Evolutionary conservation across 1,140 invertebrate genomes (phyloP).

Genomic region (Pachypsylla venusta): DNA sequence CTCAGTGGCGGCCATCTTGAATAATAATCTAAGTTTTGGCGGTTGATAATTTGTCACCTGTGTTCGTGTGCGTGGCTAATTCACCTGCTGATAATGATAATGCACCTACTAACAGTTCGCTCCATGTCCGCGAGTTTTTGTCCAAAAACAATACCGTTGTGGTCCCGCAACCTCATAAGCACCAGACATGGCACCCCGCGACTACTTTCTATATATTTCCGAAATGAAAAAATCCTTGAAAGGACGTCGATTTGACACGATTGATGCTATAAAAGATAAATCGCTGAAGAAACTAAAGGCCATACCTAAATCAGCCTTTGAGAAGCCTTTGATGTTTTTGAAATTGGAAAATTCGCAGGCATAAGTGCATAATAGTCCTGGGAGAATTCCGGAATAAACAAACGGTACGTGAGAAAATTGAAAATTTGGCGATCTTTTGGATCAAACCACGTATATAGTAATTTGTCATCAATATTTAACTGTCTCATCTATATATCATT

Average conservation of each 20-base stretch:
- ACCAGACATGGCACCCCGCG: neutral
- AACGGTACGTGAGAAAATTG: too few relatives aligned
- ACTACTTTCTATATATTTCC: conserved; percentile 7
- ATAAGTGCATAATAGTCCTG: conserved; percentile 18
- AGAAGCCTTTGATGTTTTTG: conserved; percentile 20
- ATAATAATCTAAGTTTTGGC: neutral
- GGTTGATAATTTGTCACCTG: neutral
- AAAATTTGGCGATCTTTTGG: neutral
- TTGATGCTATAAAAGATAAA: conserved; percentile 15
- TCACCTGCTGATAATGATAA: too few relatives aligned
- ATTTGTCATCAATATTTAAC: too few relatives aligned
- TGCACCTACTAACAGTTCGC: too few relatives aligned
- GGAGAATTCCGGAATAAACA: conserved; percentile 17
- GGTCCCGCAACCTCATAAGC: conserved; percentile 11
- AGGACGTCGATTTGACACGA: conserved; percentile 12
- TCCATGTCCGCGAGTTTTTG: too few relatives aligned
- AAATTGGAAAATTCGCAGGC: conserved; percentile 19
- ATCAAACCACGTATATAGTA: neutral
- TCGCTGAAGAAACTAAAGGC: conserved; percentile 16
- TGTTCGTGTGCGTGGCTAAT: neutral
- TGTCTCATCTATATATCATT: too few relatives aligned
- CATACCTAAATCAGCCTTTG: conserved; percentile 21
- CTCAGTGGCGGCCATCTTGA: neutral
- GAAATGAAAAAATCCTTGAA: conserved; percentile 7
- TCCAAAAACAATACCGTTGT: too few relatives aligned